These are phyloP conservation scores for Callocephalon fimbriatum DNA, from an alignment of 2,113 vertebrate genomes.

Conservation along the genomic window DNA sequence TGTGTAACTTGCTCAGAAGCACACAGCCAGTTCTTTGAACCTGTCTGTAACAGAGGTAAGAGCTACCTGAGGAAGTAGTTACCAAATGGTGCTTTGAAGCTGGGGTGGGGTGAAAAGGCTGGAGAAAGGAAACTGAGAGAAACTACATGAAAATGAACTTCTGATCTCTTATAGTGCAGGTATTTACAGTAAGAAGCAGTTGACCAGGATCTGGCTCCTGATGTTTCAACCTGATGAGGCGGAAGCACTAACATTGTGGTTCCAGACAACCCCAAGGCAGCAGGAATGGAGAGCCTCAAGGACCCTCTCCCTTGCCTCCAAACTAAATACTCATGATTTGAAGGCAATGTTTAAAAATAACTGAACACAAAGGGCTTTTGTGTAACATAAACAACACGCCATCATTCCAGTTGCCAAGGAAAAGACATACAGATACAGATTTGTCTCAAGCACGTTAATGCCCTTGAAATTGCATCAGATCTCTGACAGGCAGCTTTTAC, in stretches of 20 bases:
- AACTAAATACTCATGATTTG: neutral
- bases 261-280: neutral
- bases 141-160: neutral
- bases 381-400: neutral
- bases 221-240: neutral
- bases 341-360: neutral
- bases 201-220: neutral
- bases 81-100: neutral
- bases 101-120: neutral
- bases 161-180: neutral
- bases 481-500: conserved; percentile 1
- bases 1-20: neutral
- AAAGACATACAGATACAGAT: neutral
- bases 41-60: neutral
- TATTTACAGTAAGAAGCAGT: neutral
- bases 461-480: neutral
- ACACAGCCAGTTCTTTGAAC: accelerated
- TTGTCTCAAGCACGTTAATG: neutral
- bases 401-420: conserved; percentile 9
- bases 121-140: neutral
- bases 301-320: neutral
- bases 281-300: neutral
- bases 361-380: conserved; percentile 31
- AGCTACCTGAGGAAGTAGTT: neutral
- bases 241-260: neutral